These are phyloP conservation scores for Zoroaster sp. DNA, from an alignment of 53 echinoderm and acorn worm genomes.

Conservation along the genomic window DNA sequence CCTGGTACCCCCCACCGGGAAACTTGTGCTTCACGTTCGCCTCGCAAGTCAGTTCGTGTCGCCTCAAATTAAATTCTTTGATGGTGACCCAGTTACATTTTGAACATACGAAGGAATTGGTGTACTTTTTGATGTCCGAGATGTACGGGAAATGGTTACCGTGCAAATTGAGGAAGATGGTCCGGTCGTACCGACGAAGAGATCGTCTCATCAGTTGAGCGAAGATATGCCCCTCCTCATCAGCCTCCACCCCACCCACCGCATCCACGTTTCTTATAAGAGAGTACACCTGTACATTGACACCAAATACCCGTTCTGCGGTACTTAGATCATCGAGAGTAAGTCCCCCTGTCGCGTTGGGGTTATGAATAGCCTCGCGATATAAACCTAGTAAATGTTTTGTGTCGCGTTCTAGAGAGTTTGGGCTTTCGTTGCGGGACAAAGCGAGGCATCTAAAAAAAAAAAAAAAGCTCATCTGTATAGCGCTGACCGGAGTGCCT, in stretches of 20 bases:
- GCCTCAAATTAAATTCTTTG: neutral
- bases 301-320: neutral
- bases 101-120: neutral
- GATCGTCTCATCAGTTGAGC: slow-evolving; percentile 51
- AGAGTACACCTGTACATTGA: neutral
- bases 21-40: neutral
- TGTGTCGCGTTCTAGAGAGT: neutral
- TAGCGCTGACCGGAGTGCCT: neutral
- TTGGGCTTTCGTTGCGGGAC: neutral
- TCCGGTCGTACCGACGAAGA: neutral
- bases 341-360: neutral
- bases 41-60: slow-evolving; percentile 57
- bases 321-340: neutral
- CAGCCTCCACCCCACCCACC: neutral
- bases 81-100: neutral
- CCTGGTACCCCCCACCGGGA: neutral
- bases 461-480: slow-evolving; percentile 44
- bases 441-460: slow-evolving; percentile 45
- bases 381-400: neutral
- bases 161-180: slow-evolving; percentile 28
- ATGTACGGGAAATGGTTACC: slow-evolving; percentile 38
- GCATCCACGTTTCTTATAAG: neutral
- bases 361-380: neutral
- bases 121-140: neutral
- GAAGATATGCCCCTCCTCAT: neutral